Base-by-base conservation (phyloP, 2,113 vertebrate species). In the Tachysurus fulvidraco region DNA sequence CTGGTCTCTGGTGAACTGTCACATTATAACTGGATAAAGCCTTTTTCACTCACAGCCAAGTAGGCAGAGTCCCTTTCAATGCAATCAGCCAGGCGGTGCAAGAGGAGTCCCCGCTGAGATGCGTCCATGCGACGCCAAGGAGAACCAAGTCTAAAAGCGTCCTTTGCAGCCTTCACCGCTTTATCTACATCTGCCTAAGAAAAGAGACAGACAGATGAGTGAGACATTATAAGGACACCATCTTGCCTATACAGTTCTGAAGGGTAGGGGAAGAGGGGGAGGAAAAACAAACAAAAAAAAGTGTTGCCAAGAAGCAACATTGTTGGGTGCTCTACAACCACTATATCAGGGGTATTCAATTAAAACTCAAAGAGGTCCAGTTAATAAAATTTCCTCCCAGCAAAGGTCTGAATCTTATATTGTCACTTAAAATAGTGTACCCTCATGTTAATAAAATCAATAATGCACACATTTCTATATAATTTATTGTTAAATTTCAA, bases 121-220 rank as follows among this genome's bases (percentile, higher is more conserved):
- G 98, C 97, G 0, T 99, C 97, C 96, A 95, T 97, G 84, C 96
- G 95, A 89, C 98, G 94, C 98, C 98, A 99, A 4, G 97, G 97
- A 0, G 98, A 99, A 30, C 98, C 98, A 85, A 97, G 90, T 88
- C 90, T 94, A 91, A 99, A 99, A 0, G 98, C 98, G 0, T 96
- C 91, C 55, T 84, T 93, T 41, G 98, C 98, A 6, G 98, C 98
- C 86, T 96, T 92, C 9, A 99, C 97, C 0, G 98, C 98, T 90
- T 93, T 97, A 86, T 99, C 95, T 60, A 99, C 98, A 0, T 99
- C 98, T 1, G 93, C 95, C 98, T 99, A 87, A 23, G 50, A 79
- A 23, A 25, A 79, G n/a, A n/a, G n/a, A 52, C 2, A 30, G 30
- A 74, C 25, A 71, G 19, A 44, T 21, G 80, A 25, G 12, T 57